Base-by-base conservation (phyloP, 64 coral and sea anemone species). In the Stichodactyla mertensii region DNA sequence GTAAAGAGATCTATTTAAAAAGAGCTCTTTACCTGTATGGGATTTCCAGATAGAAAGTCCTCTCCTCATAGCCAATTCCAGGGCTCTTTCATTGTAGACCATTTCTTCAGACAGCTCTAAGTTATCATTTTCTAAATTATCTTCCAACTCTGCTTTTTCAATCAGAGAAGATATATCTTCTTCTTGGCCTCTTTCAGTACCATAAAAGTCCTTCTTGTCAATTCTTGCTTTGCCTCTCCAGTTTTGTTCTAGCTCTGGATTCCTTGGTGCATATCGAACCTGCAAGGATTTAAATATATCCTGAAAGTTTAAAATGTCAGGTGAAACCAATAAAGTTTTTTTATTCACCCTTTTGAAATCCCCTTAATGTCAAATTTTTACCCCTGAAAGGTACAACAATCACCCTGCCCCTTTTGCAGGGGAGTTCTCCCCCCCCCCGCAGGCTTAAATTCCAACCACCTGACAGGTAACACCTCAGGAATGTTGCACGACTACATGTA, bases 11-110 rank as follows among this genome's bases (percentile, higher is more conserved):
- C 36, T 45, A 45, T 45, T 45, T 45, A 45, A 45, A 45, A n/a
- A 36, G 27, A 11, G 15, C 22, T 51, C 10, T 31, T 31, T 31
- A 98, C 96, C 96, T 81, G 77, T 83, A 77, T 99, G 97, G 24
- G 93, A 92, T 54, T 87, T 94, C 97, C 97, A 99, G 66, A 98
- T 99, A 36, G 97, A 99, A 82, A 98, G 85, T 6, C 97, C 93
- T 51, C 87, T 89, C 52, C 89, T 95, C 93, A 99, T 95, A 12
- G 97, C 97, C 89, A 81, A 60, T 66, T 92, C 88, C 16, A 99
- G 84, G 14, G 88, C 90, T 84, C 64, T 88, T 80, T 99, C 97
- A 83, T 88, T 95, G 23, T 56, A 95, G 55, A 52, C 18, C 5
- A 54, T 3, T 45, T 82, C 89, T 20, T 90, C 82, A 59, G 16